These are phyloP conservation scores for Frankliniella fusca DNA, from an alignment of 2,888 invertebrate species.

Conservation along the genomic window DNA sequence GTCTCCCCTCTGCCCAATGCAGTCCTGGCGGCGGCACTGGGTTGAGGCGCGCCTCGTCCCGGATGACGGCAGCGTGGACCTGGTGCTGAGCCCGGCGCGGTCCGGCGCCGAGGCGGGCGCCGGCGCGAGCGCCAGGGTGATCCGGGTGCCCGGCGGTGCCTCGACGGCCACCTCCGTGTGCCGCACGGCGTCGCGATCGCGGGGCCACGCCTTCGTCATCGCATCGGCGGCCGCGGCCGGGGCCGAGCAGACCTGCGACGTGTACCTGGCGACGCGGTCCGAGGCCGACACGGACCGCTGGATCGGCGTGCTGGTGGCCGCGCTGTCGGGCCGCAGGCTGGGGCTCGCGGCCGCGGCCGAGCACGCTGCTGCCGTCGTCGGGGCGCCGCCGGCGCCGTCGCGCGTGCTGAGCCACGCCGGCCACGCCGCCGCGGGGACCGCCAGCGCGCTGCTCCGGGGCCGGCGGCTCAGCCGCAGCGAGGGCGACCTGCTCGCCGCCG, in stretches of 20 bases:
- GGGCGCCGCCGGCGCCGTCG: not conserved
- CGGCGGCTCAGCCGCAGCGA: slow-evolving; percentile 8
- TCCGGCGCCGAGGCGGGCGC: not conserved
- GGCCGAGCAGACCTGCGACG: not conserved
- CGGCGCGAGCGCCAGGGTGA: not conserved
- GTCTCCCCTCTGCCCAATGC: not conserved
- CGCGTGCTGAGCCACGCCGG: not conserved
- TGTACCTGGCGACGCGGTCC: slow-evolving; percentile 1
- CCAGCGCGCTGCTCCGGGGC: not conserved
- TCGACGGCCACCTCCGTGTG: not conserved
- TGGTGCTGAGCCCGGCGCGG: slow-evolving; percentile 15
- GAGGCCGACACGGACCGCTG: slow-evolving; percentile 6
- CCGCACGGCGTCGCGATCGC: slow-evolving; percentile 8
- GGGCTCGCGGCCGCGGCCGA: not conserved
- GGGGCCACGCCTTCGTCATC: slow-evolving; percentile 17
- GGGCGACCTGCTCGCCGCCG: not conserved
- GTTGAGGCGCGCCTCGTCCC: not conserved
- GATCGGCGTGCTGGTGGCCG: slow-evolving; percentile 1
- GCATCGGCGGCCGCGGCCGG: not conserved
- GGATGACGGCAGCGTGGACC: slow-evolving; percentile 1
- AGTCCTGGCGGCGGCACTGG: slow-evolving; percentile 5
- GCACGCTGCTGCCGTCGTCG: not conserved
- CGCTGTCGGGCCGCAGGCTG: not conserved
- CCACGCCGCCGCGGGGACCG: not conserved
- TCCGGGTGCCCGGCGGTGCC: not conserved